Conservation (phyloP, 2,888 invertebrate genomes). For the Dermolepida albohirtum region DNA sequence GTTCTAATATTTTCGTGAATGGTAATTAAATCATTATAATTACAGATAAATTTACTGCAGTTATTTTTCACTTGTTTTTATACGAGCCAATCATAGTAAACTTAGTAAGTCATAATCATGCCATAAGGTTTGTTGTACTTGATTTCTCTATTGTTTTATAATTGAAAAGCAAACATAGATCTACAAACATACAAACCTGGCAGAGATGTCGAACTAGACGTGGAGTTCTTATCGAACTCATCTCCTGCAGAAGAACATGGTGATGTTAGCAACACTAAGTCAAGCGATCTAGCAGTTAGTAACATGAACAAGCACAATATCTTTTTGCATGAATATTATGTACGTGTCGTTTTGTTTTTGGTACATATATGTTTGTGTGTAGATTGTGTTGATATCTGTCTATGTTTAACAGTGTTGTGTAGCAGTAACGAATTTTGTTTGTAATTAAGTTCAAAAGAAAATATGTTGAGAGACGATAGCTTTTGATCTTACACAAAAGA, state of each 20-base stretch:
- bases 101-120: conserved; percentile 10
- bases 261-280: conserved; percentile 46
- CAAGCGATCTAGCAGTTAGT: conserved; percentile 44
- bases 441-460: no score
- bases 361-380: conserved; percentile 9
- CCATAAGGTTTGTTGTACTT: neutral
- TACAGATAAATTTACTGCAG: no score
- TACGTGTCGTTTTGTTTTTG: conserved; percentile 10
- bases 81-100: conserved; percentile 28
- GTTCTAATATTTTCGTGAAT: no score
- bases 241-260: conserved; percentile 66
- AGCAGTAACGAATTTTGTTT: no score
- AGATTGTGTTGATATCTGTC: conserved; percentile 25
- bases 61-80: conserved; percentile 6
- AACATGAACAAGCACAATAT: conserved; percentile 41
- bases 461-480: no score
- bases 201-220: conserved; percentile 75
- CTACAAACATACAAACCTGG: conserved; percentile 70
- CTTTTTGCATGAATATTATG: conserved; percentile 1
- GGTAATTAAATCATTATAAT: no score
- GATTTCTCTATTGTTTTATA: conserved; percentile 6
- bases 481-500: no score
- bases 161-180: conserved; percentile 43
- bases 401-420: conserved; percentile 30
- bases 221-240: conserved; percentile 78